Percentiles rank a stretch among this genome's conserved stretches.
phyloP scores from a whole-genome alignment of 2,113 vertebrate species.

The Heterotis niloticus region DNA sequence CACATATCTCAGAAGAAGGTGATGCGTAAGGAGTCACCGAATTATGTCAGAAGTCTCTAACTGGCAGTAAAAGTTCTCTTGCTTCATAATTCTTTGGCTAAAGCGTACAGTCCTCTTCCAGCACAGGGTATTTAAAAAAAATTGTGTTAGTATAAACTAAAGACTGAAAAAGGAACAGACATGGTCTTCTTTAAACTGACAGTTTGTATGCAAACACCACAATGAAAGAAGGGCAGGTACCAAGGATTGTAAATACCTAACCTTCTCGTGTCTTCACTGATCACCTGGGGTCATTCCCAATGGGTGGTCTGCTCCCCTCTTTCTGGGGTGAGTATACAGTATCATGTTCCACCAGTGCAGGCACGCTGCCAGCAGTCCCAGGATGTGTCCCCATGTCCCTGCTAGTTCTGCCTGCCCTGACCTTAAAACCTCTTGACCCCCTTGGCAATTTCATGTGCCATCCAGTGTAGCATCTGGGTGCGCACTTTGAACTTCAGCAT shows the following conservation, averaged over 20 bases:
- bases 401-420: not conserved
- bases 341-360: not conserved
- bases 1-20: no score
- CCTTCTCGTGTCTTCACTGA: not conserved
- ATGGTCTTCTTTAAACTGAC: not conserved
- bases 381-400: not conserved
- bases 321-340: not conserved
- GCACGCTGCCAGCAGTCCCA: not conserved
- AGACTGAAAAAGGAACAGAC: not conserved
- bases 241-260: not conserved
- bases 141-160: no score
- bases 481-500: not conserved
- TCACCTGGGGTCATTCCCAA: slow-evolving; percentile 17
- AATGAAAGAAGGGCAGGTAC: slow-evolving; percentile 4
- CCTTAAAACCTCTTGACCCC: not conserved
- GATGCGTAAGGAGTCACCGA: no score
- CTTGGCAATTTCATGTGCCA: no score
- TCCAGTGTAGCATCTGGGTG: not conserved
- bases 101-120: not conserved
- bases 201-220: slow-evolving; percentile 8
- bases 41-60: no score
- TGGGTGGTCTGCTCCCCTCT: slow-evolving; percentile 15
- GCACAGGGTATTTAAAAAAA: not conserved
- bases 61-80: no score
- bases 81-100: not conserved